These are phyloP conservation scores for Yasuhikotakia modesta DNA, from an alignment of 2,797 vertebrate genomes.

Conservation along the genomic window DNA sequence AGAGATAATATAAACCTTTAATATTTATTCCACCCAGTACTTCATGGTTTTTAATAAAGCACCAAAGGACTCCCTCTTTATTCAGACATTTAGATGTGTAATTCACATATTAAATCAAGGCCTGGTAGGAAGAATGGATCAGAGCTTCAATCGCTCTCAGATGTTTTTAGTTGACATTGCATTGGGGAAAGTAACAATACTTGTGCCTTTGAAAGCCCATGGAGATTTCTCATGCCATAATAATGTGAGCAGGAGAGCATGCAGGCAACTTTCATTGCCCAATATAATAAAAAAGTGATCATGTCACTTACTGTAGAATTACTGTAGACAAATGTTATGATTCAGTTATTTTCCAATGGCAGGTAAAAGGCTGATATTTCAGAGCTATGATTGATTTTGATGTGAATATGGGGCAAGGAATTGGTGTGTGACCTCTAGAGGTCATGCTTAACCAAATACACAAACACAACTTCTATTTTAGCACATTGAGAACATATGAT, in stretches of 20 bases:
- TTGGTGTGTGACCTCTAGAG: slow-evolving; percentile 66
- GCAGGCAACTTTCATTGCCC: slow-evolving; percentile 34
- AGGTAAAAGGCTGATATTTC: not conserved
- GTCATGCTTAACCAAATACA: slow-evolving; percentile 70
- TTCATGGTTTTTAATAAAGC: slow-evolving; percentile 65
- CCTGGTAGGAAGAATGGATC: slow-evolving; percentile 73
- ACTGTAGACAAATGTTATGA: slow-evolving; percentile 1
- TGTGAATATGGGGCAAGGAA: not conserved
- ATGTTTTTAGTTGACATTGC: slow-evolving; percentile 80
- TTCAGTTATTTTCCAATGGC: slow-evolving; percentile 1
- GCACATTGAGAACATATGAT: not conserved
- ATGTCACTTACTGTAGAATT: not conserved
- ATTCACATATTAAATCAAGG: slow-evolving; percentile 63
- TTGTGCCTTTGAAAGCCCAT: slow-evolving; percentile 73
- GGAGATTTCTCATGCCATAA: slow-evolving; percentile 76
- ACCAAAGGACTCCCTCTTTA: slow-evolving; percentile 75
- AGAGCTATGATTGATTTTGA: not conserved
- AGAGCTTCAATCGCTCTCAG: slow-evolving; percentile 76
- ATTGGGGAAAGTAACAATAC: slow-evolving; percentile 74
- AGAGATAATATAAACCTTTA: slow-evolving; percentile 32
- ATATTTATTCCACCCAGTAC: slow-evolving; percentile 49
- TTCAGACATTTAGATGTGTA: slow-evolving; percentile 80
- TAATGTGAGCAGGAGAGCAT: slow-evolving; percentile 71
- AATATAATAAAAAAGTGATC: slow-evolving; percentile 27
- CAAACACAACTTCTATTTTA: slow-evolving; percentile 17